A percentile compares a stretch with the other conserved stretches of the same genome.
Conservation (phyloP, 1,140 invertebrate species). For the Scaptodrosophila lebanonensis region DNA sequence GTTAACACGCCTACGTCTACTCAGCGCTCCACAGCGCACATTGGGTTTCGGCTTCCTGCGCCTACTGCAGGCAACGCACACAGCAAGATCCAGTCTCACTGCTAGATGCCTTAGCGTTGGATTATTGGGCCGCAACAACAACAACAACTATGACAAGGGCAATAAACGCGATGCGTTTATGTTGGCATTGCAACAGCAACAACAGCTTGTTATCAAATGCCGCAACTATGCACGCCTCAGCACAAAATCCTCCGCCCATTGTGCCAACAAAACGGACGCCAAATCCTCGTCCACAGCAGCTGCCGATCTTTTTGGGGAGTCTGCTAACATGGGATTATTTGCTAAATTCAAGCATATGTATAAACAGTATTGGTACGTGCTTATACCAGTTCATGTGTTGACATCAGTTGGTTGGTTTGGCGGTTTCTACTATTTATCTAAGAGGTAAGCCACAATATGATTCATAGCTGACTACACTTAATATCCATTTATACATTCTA, state of each 20-base stretch:
- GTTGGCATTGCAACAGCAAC: not conserved
- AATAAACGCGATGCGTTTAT: no score
- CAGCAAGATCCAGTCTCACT: constrained; percentile 4
- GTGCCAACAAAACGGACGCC: constrained; percentile 39
- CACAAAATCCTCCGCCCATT: constrained; percentile 39
- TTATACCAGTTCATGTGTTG: constrained; percentile 91
- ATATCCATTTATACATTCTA: not conserved
- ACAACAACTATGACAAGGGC: not conserved
- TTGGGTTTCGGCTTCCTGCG: constrained; percentile 10
- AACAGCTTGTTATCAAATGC: constrained; percentile 14
- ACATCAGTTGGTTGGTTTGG: constrained; percentile 92
- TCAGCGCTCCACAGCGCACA: not conserved
- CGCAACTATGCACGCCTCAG: constrained; percentile 33
- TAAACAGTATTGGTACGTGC: constrained; percentile 95
- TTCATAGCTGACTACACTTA: not conserved
- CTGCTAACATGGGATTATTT: constrained; percentile 80
- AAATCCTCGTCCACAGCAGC: constrained; percentile 36
- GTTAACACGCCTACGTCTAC: constrained; percentile 14
- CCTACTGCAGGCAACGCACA: constrained; percentile 8
- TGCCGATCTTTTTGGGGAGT: constrained; percentile 61
- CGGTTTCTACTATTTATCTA: constrained; percentile 90
- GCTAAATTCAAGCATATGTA: constrained; percentile 94
- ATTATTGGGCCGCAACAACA: constrained; percentile 9
- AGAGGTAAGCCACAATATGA: constrained; percentile 82
- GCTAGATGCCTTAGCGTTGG: constrained; percentile 29